Percentiles rank a stretch among this genome's conserved stretches.
Evolutionary conservation across 1,140 invertebrate species (phyloP).

Genomic region (Microvelia longipes): DNA sequence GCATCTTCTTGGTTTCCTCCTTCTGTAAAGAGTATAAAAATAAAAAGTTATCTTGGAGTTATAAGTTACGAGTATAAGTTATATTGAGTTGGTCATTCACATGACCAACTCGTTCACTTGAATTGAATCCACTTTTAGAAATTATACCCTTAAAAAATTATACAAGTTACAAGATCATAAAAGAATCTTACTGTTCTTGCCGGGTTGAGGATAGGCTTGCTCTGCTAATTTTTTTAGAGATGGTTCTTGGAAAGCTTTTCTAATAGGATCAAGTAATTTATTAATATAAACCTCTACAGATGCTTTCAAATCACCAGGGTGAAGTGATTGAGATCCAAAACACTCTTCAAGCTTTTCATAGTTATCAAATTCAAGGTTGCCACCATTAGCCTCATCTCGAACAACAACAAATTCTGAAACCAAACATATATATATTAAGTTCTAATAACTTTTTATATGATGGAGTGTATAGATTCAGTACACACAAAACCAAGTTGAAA

Average conservation of each 20-base stretch:
- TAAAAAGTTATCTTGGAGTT: neutral
- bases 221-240: conserved; percentile 50
- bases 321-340: conserved; percentile 65
- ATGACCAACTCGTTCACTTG: too few species aligned
- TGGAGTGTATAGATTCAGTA: too few species aligned
- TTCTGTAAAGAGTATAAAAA: conserved; percentile 17
- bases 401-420: conserved; percentile 28
- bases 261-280: conserved; percentile 71
- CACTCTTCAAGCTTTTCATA: conserved; percentile 63
- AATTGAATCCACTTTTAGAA: too few species aligned
- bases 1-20: conserved; percentile 39
- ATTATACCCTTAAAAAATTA: too few species aligned
- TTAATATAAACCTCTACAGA: conserved; percentile 75
- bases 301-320: conserved; percentile 85
- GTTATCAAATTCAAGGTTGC: conserved; percentile 51
- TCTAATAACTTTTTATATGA: conserved; percentile 5
- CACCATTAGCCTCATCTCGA: conserved; percentile 41
- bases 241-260: conserved; percentile 66
- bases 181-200: conserved; percentile 43
- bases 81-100: too few species aligned
- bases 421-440: too few species aligned
- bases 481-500: too few species aligned
- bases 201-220: conserved; percentile 65
- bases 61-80: too few species aligned
- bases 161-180: too few species aligned